Base-by-base conservation (phyloP, 2,113 vertebrate species). In the Pterocles orientalis region DNA sequence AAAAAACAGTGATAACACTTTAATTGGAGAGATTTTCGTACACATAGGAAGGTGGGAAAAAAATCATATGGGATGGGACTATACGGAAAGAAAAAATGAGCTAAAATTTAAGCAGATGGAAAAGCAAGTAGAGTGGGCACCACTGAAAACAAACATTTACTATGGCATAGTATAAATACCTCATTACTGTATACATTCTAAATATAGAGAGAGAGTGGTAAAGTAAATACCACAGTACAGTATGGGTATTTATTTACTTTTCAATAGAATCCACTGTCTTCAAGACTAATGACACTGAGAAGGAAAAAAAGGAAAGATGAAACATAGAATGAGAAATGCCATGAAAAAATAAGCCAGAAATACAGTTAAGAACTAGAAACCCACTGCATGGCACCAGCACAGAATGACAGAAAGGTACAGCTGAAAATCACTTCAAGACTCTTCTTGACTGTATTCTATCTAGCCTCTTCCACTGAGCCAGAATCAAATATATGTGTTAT, bases 71-170 rank as follows among this genome's bases (percentile, higher is more conserved):
- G 75, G 57, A 79, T 47, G 18, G 4, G 23, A 66, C 56, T 78
- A 77, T 48, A 84, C 5, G 26, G 43, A 90, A 84, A 78, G 56
- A 45, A 91, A 95, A 96, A 95, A 91, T 48, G 45, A 91, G 54
- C 76, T 70, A 92, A 88, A 94, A 90, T 86, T 82, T 71, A 91
- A 91, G 61, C 65, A 92, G 94, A 84, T 66, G 82, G 96, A 96
- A 97, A 96, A 95, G 77, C 95, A 94, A 97, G 89, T 95, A 88
- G 87, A 95, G 92, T 88, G 81, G 82, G 56, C 60, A 94, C 66
- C 92, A 94, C 20, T 83, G 83, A 97, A 97, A 97, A 88, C 43
- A 97, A 97, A 97, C 87, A 94, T 97, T 97, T 97, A 96, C 85
- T 91, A 96, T 96, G 95, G 97, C 93, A 96, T 96, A 94, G 79